Evolutionary conservation across 2,113 vertebrate genomes (phyloP), one percentile per base, ranked within the genome.

Genomic region (Platichthys stellatus): DNA sequence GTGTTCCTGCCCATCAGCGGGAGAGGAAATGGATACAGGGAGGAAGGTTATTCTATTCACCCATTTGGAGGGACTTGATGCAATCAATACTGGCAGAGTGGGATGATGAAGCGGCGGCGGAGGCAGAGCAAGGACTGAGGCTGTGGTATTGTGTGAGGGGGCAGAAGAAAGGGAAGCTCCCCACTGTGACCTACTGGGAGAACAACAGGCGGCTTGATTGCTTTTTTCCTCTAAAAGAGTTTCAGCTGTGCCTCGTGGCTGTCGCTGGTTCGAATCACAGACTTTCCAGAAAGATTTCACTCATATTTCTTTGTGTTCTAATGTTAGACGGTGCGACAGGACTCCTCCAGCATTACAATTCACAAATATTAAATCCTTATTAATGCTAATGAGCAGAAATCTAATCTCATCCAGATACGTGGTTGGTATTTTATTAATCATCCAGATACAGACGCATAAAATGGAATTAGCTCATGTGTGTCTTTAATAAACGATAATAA

Each of bases 41-140:
- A 75, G 69, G 67, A 88, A 83, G 77, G 81, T 84, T 80, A 67
- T 76, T 78, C 40, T 28, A 49, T 86, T 89, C 81, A 76, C 79
- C 81, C 66, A 23, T 71, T 82, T 79, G 82, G 76, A 74, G 23
- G 67, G 57, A 45, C 83, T 85, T 74, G 60, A 82, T 87, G 80
- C 75, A 88, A 92, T 92, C 88, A 79, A 90, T 90, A 79, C 65
- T 35, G 67, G 69, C 59, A 63, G 78, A 78, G 63, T 26, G 66
- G 86, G 84, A 76, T 74, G 69, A 83, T 67, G 70, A 77, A 56
- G 67, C 54, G 43, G 64, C 69, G 63, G 64, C 77, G 57, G 20
- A 71, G 76, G 72, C 71, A 47, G 68, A 38, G 69, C 57, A n/a
- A 66, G 59, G 74, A 70, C 56, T 72, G 74, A 47, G 78, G 71